Percentiles rank a stretch among this genome's conserved stretches.
Evolutionary conservation across 2,113 vertebrate genomes (phyloP).

Genomic region (Sphaerodactylus townsendi): DNA sequence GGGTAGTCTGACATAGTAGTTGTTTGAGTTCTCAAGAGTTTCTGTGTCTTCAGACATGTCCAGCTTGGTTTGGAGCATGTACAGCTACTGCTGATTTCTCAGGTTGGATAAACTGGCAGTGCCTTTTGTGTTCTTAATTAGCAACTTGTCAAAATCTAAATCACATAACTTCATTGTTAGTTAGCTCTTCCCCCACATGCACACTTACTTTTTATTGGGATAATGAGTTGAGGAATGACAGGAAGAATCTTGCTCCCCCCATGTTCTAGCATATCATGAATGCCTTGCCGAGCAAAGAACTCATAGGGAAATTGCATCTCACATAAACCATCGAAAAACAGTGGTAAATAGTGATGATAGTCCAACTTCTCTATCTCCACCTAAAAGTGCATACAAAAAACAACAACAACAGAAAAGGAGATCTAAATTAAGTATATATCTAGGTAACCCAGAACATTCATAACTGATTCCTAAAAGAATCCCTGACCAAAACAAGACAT

Average conservation of each 20-base stretch:
- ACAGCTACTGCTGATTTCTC: too few relatives aligned
- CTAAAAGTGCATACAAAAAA: conserved; percentile 69
- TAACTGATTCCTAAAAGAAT: neutral
- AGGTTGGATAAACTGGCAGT: too few relatives aligned
- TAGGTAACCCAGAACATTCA: neutral
- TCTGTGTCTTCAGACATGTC: too few relatives aligned
- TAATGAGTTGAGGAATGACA: conserved; percentile 92
- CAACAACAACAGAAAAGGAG: conserved; percentile 42
- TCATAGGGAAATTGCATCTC: conserved; percentile 91
- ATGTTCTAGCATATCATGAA: conserved; percentile 92
- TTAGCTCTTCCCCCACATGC: neutral
- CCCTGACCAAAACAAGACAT: neutral
- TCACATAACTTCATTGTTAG: conserved; percentile 1
- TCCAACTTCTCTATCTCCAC: conserved; percentile 91
- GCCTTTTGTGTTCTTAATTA: too few relatives aligned
- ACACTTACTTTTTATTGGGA: conserved; percentile 91
- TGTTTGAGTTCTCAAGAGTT: too few relatives aligned
- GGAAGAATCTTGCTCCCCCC: conserved; percentile 90
- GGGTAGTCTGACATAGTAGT: too few relatives aligned
- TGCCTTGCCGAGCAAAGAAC: conserved; percentile 91
- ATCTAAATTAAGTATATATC: neutral
- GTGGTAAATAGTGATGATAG: conserved; percentile 89
- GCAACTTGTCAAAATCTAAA: conserved; percentile 27
- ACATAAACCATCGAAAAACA: conserved; percentile 92
- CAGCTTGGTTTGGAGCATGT: too few relatives aligned